Evolutionary conservation across 2,797 vertebrate genomes (phyloP).

Genomic region (Astyanax mexicanus): DNA sequence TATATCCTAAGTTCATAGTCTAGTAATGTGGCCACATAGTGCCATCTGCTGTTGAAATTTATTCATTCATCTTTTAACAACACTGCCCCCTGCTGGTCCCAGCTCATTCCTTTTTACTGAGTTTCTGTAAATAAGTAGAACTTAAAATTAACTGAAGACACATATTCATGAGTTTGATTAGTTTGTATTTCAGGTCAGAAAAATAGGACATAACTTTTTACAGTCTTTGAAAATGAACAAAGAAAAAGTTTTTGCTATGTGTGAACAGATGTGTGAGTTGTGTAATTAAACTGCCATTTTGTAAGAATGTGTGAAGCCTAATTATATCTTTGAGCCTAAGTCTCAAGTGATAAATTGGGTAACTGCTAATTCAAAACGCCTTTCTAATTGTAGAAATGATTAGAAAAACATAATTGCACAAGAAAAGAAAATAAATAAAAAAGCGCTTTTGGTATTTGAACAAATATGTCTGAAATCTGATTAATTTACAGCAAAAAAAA

Average conservation of each 20-base stretch:
- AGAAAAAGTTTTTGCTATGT: not conserved
- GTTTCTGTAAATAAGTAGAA: not conserved
- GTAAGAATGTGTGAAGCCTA: not conserved
- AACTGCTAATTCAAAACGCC: too few species aligned
- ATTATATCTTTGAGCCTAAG: too few species aligned
- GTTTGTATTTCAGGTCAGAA: not conserved
- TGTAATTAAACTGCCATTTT: not conserved
- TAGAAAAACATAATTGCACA: not conserved
- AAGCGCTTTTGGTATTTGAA: too few species aligned
- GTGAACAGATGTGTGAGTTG: not conserved
- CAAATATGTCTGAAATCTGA: too few species aligned
- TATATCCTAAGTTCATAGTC: too few species aligned
- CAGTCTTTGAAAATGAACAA: not conserved
- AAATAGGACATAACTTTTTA: not conserved
- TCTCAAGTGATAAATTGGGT: not conserved
- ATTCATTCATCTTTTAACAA: not conserved
- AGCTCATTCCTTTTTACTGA: not conserved
- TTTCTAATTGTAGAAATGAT: too few species aligned
- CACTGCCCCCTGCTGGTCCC: not conserved
- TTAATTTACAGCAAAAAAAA: too few species aligned
- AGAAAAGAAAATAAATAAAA: too few species aligned
- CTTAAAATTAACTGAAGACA: not conserved
- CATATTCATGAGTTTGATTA: not conserved
- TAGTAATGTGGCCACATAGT: not conserved
- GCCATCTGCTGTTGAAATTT: constrained; percentile 1